These are phyloP conservation scores for Eupithecia exiguata DNA, from an alignment of 2,888 invertebrate genomes.

Conservation along the genomic window DNA sequence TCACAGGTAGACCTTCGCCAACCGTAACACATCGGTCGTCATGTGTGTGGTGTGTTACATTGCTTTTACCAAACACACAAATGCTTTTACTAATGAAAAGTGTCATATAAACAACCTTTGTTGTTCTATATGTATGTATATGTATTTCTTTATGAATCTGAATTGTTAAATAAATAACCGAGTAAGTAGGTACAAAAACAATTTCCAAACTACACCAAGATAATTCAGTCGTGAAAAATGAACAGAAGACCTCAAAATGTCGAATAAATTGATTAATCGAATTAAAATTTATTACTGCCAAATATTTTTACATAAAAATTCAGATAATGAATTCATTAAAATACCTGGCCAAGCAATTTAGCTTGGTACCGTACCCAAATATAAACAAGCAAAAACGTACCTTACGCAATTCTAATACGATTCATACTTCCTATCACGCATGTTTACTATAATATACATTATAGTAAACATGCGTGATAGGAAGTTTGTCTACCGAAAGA, in stretches of 20 bases:
- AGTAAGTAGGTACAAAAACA: no score
- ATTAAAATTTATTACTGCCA: neutral
- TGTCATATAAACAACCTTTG: no score
- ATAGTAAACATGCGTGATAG: no score
- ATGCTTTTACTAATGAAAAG: no score
- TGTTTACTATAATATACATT: constrained; percentile 21
- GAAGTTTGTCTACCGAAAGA: constrained; percentile 29
- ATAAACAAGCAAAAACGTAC: neutral
- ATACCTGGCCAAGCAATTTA: neutral
- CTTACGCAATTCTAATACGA: constrained; percentile 10
- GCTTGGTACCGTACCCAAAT: neutral
- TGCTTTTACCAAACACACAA: no score
- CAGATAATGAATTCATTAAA: neutral
- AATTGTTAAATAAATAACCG: no score
- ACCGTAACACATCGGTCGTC: no score
- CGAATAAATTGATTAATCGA: neutral
- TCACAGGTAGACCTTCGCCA: no score
- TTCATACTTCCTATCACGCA: constrained; percentile 21
- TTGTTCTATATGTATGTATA: no score
- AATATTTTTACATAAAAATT: constrained; percentile 6
- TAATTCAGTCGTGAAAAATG: neutral
- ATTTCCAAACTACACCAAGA: neutral
- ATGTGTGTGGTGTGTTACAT: no score
- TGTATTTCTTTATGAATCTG: no score
- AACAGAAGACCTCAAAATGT: neutral